Conservation (phyloP, 2,888 invertebrate species). For the Parapristionchus giblindavisi region DNA sequence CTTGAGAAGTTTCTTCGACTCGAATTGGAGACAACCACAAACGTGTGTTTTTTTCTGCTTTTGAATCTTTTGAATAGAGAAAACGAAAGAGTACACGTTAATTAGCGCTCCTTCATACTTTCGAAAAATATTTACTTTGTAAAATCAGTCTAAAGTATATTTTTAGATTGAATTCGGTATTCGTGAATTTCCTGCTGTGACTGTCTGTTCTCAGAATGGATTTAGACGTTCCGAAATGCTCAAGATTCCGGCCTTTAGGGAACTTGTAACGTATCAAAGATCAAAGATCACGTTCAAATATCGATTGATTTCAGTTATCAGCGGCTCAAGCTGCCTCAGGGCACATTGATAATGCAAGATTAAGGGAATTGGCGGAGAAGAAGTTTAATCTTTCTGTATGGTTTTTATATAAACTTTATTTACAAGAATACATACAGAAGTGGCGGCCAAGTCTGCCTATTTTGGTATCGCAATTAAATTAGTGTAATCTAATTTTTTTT, state of each 20-base stretch:
- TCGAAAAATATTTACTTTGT: too few species aligned
- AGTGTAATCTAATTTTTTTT: too few species aligned
- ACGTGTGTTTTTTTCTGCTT: not conserved
- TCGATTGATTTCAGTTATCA: slow-evolving; percentile 5
- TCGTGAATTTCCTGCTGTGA: slow-evolving; percentile 18
- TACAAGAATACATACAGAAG: too few species aligned
- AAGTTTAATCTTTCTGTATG: slow-evolving; percentile 28
- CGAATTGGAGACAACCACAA: slow-evolving; percentile 14
- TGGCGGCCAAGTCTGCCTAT: too few species aligned
- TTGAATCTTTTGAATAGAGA: not conserved
- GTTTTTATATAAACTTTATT: too few species aligned
- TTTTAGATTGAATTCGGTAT: slow-evolving; percentile 23
- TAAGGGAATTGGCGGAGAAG: slow-evolving; percentile 26
- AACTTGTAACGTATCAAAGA: slow-evolving; percentile 5
- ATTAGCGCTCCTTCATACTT: too few species aligned
- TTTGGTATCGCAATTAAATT: too few species aligned
- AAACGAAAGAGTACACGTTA: too few species aligned
- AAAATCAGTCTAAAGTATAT: too few species aligned
- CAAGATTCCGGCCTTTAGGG: not conserved
- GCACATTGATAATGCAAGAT: slow-evolving; percentile 17
- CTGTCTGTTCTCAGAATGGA: slow-evolving; percentile 29
- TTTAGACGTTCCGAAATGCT: not conserved
- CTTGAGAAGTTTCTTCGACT: slow-evolving; percentile 7
- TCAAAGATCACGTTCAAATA: not conserved
- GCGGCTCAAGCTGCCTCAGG: slow-evolving; percentile 25